phyloP scores from a whole-genome alignment of 2,113 vertebrate genomes.

The Pavo muticus region DNA sequence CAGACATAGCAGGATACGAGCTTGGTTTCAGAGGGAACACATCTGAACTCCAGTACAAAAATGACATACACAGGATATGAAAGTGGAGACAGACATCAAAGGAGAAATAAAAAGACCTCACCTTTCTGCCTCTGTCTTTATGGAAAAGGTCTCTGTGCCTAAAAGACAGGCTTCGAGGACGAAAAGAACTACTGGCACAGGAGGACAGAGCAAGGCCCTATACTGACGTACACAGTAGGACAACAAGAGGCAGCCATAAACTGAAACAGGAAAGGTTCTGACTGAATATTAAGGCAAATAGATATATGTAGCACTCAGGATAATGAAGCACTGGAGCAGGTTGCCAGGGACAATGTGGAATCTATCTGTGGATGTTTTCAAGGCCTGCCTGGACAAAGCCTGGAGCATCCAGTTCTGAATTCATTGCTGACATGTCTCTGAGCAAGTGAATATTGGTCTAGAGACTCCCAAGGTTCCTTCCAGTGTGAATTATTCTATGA shows the following conservation, averaged over 20 bases:
- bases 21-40: neutral
- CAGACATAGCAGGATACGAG: neutral
- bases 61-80: neutral
- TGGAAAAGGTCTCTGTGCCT: neutral
- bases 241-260: neutral
- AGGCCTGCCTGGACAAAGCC: neutral
- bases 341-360: neutral
- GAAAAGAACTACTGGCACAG: neutral
- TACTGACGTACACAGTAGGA: neutral
- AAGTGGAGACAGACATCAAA: neutral
- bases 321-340: neutral
- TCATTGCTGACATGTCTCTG: neutral
- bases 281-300: neutral
- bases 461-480: neutral
- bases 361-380: neutral
- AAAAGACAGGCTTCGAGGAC: neutral
- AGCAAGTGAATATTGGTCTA: neutral
- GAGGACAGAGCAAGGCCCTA: neutral
- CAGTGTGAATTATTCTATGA: constrained; percentile 7
- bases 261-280: neutral
- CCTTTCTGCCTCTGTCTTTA: neutral
- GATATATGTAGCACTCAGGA: neutral
- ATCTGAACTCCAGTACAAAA: neutral
- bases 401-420: neutral
- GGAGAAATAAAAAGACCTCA: neutral